These are phyloP conservation scores for Ditula angustiorana DNA, from an alignment of 2,888 invertebrate genomes.

Conservation along the genomic window DNA sequence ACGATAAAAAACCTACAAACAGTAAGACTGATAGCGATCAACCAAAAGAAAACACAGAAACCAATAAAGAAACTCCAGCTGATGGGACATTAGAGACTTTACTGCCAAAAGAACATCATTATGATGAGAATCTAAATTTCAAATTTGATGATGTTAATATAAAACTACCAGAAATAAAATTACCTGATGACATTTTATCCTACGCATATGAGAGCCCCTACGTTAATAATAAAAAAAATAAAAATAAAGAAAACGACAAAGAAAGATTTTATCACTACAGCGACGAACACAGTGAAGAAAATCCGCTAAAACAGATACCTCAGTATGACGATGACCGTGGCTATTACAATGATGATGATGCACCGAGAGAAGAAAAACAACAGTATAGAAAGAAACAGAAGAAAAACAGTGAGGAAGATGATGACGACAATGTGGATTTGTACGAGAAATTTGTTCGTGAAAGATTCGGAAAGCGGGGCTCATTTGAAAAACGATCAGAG, in stretches of 20 bases:
- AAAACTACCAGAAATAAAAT: slow-evolving; percentile 77
- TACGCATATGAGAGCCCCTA: slow-evolving; percentile 61
- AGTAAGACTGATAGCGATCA: slow-evolving; percentile 42
- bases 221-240: slow-evolving; percentile 48
- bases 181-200: slow-evolving; percentile 77
- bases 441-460: slow-evolving; percentile 81
- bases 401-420: slow-evolving; percentile 50
- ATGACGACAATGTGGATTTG: slow-evolving; percentile 66
- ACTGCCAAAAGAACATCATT: slow-evolving; percentile 57
- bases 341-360: slow-evolving; percentile 32
- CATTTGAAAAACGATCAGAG: slow-evolving; percentile 67
- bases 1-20: slow-evolving; percentile 53
- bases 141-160: slow-evolving; percentile 75
- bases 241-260: slow-evolving; percentile 49
- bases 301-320: slow-evolving; percentile 22
- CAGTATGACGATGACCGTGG: slow-evolving; percentile 46
- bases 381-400: slow-evolving; percentile 54
- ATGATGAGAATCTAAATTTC: slow-evolving; percentile 72
- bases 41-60: slow-evolving; percentile 40
- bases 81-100: slow-evolving; percentile 62
- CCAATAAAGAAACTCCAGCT: slow-evolving; percentile 48
- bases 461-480: slow-evolving; percentile 73
- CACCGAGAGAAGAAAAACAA: slow-evolving; percentile 50
- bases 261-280: slow-evolving; percentile 55
- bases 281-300: slow-evolving; percentile 51